Percentiles rank a stretch among this genome's conserved stretches.
phyloP scores from a whole-genome alignment of 2,888 invertebrate genomes.

The Hirtodrosophila trivittata region DNA sequence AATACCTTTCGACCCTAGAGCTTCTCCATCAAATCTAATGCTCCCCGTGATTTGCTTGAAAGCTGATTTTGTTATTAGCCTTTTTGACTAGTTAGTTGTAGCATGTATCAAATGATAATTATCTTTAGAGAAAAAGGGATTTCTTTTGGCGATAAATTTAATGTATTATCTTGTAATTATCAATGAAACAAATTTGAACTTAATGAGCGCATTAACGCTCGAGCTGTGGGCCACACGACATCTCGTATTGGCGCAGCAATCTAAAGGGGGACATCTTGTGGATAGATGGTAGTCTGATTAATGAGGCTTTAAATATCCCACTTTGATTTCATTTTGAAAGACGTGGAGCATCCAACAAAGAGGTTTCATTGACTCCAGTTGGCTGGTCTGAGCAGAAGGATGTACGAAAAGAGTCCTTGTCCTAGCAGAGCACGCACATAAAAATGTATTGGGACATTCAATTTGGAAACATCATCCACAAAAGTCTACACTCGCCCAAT shows the following conservation, averaged over 20 bases:
- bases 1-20: too few species aligned
- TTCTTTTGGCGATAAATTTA: background rate
- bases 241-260: conserved; percentile 18
- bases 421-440: conserved; percentile 42
- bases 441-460: conserved; percentile 36
- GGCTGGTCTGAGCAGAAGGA: conserved; percentile 27
- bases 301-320: conserved; percentile 82
- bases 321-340: conserved; percentile 81
- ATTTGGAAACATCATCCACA: conserved; percentile 67
- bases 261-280: conserved; percentile 25
- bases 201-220: conserved; percentile 74
- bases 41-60: too few species aligned
- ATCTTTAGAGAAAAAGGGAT: too few species aligned
- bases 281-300: conserved; percentile 72
- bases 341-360: conserved; percentile 67
- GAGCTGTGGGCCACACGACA: conserved; percentile 40
- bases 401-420: conserved; percentile 21
- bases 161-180: conserved; percentile 55
- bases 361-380: conserved; percentile 77
- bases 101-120: background rate
- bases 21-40: too few species aligned
- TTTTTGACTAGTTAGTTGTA: too few species aligned
- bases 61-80: too few species aligned
- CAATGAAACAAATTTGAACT: conserved; percentile 73
- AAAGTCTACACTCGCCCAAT: conserved; percentile 49